These are phyloP conservation scores for Cephus pygmeus DNA, from an alignment of 2,888 invertebrate species.

Conservation along the genomic window DNA sequence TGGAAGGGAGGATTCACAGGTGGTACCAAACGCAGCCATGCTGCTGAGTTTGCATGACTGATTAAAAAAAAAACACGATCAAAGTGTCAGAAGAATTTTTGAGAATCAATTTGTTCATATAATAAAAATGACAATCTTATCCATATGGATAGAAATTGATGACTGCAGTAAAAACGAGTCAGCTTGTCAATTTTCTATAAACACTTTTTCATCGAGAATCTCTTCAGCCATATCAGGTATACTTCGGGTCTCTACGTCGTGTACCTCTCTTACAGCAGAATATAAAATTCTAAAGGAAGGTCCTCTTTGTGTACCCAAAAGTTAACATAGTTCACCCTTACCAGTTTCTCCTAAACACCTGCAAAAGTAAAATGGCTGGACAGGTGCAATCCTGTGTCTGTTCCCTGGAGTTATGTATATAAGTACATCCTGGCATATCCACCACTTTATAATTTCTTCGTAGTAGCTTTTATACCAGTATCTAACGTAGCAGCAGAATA, in stretches of 20 bases:
- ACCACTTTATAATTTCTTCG: neutral
- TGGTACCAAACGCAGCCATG: constrained; percentile 15
- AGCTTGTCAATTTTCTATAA: neutral
- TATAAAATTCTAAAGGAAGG: neutral
- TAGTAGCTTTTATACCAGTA: neutral
- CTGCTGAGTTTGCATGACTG: neutral
- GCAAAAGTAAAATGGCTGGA: neutral
- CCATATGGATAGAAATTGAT: neutral
- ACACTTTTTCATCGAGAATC: neutral
- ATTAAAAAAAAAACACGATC: neutral
- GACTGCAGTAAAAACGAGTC: neutral
- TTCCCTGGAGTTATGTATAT: neutral
- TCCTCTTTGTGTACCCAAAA: neutral
- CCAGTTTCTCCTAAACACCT: neutral
- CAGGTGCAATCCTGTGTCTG: neutral
- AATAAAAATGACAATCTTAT: neutral
- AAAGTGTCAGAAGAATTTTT: neutral
- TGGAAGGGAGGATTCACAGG: constrained; percentile 25
- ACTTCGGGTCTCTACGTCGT: neutral
- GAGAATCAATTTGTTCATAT: neutral
- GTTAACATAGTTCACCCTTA: neutral
- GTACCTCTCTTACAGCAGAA: neutral
- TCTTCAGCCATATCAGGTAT: neutral
- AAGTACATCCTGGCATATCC: neutral
- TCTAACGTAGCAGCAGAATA: neutral